Evolutionary conservation across 1,140 invertebrate species (phyloP).

Genomic region (Temnothorax curvispinosus): DNA sequence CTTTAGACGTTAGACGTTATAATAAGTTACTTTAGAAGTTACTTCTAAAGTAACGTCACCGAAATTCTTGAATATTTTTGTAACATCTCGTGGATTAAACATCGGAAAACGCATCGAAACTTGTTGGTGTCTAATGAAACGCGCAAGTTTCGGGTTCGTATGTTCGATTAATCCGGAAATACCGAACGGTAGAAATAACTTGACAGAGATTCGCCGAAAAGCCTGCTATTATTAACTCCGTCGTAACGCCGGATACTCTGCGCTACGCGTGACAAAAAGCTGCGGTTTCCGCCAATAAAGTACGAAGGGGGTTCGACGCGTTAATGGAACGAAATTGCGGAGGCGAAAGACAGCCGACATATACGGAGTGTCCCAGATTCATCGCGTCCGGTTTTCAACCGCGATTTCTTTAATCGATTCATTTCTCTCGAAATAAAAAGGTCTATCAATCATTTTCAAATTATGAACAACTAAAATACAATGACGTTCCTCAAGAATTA

Average conservation of each 20-base stretch:
- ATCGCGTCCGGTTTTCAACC: not conserved
- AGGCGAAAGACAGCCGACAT: slow-evolving; percentile 51
- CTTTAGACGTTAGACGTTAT: too few species aligned
- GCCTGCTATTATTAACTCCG: slow-evolving; percentile 38
- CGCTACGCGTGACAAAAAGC: slow-evolving; percentile 23
- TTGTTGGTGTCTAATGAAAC: not conserved
- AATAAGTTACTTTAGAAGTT: too few species aligned
- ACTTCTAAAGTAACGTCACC: not conserved
- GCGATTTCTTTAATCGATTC: not conserved
- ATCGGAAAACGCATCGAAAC: not conserved
- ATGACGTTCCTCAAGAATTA: not conserved
- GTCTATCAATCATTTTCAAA: not conserved
- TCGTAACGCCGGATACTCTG: not conserved
- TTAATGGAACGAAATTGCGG: slow-evolving; percentile 67
- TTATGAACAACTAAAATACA: not conserved
- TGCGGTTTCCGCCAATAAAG: slow-evolving; percentile 56
- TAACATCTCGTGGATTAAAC: not conserved
- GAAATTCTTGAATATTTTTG: not conserved
- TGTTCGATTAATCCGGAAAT: slow-evolving; percentile 19
- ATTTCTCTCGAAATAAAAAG: not conserved
- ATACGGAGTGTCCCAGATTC: slow-evolving; percentile 34
- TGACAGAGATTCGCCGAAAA: not conserved
- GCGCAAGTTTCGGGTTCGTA: not conserved
- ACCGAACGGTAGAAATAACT: slow-evolving; percentile 23
- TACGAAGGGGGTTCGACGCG: slow-evolving; percentile 21